Conservation (phyloP, 1,140 invertebrate species). For the Drosophila gunungcola region DNA sequence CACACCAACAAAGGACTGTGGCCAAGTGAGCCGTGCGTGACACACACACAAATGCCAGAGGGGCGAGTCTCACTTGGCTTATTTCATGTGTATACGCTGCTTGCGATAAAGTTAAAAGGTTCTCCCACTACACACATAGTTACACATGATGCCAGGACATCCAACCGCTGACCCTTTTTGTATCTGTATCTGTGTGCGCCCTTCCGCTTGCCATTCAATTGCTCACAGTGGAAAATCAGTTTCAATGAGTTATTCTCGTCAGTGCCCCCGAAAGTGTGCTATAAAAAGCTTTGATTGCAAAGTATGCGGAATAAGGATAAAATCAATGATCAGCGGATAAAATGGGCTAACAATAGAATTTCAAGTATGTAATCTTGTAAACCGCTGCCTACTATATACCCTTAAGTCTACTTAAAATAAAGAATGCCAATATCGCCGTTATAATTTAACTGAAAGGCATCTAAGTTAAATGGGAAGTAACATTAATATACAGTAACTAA, state of each 20-base stretch:
- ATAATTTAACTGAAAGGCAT: too few species aligned
- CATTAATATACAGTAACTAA: too few species aligned
- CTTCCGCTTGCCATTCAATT: conserved; percentile 66
- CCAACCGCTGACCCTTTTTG: conserved; percentile 41
- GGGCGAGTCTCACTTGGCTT: conserved; percentile 43
- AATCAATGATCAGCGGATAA: conserved; percentile 3
- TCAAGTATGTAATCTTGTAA: too few species aligned
- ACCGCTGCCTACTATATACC: too few species aligned
- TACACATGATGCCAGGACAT: conserved; percentile 32
- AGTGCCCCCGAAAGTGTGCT: conserved; percentile 3
- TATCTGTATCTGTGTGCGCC: conserved; percentile 47
- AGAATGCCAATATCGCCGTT: too few species aligned
- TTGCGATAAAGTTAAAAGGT: conserved; percentile 65
- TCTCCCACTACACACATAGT: conserved; percentile 13
- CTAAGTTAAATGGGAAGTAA: too few species aligned
- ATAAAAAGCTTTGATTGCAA: conserved; percentile 7
- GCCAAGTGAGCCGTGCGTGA: conserved; percentile 63
- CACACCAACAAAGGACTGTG: conserved; percentile 28
- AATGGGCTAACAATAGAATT: background rate
- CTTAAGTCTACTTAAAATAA: too few species aligned
- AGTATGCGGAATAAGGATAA: background rate
- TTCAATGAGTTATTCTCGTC: background rate
- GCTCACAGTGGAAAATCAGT: conserved; percentile 42
- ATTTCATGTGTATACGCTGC: conserved; percentile 26
- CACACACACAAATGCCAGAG: conserved; percentile 65